phyloP scores from a whole-genome alignment of 1,140 invertebrate species.

The Temnothorax longispinosus region DNA sequence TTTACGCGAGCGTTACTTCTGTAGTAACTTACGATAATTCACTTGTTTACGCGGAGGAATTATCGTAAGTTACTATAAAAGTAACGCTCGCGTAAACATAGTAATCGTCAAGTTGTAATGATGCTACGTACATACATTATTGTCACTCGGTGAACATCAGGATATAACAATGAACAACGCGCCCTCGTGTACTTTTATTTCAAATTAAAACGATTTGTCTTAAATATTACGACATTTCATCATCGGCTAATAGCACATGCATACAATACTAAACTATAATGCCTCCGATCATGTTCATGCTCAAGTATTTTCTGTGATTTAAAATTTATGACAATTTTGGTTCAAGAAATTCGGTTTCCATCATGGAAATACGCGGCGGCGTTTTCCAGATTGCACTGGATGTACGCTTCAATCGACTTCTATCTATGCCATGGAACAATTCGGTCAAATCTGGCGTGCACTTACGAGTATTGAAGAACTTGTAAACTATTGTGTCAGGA shows the following conservation, averaged over 20 bases:
- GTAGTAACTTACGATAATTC: too few relatives aligned
- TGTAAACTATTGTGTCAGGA: conserved; percentile 84
- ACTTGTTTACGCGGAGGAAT: too few relatives aligned
- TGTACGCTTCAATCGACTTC: conserved; percentile 88
- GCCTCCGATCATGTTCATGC: background rate
- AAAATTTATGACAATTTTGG: conserved; percentile 8
- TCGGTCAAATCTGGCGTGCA: conserved; percentile 89
- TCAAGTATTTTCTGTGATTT: background rate
- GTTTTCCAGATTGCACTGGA: conserved; percentile 91
- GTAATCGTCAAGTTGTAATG: background rate
- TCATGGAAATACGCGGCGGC: conserved; percentile 87
- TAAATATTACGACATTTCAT: background rate
- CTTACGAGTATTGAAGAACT: conserved; percentile 88
- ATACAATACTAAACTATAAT: background rate
- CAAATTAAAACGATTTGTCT: conserved; percentile 3
- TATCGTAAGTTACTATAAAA: too few relatives aligned
- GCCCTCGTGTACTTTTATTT: background rate
- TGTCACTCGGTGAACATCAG: background rate
- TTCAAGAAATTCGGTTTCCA: conserved; percentile 34
- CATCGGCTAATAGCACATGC: background rate
- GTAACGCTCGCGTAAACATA: background rate
- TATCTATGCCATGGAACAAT: conserved; percentile 89
- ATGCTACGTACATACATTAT: conserved; percentile 27
- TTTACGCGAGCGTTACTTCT: too few relatives aligned
- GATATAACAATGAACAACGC: conserved; percentile 33